A percentile compares a stretch with the other conserved stretches of the same genome.
Conservation (phyloP, 2,797 vertebrate species). For the Cichlasoma orientale region DNA sequence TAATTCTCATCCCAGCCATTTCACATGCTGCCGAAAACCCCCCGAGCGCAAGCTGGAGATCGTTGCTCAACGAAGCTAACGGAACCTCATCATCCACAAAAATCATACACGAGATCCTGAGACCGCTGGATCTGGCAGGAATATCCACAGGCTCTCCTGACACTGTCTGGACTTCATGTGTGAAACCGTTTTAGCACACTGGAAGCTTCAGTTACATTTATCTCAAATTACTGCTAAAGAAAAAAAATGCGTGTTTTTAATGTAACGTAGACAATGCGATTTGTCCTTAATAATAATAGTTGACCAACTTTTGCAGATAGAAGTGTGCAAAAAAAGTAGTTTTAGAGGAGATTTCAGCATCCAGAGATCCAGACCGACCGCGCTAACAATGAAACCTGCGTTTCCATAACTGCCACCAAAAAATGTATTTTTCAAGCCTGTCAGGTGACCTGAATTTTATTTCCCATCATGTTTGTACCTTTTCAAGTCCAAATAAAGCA, state of each 20-base stretch:
- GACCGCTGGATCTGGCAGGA: fast-evolving
- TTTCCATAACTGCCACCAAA: constrained; percentile 13
- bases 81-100: not conserved
- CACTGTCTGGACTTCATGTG: not conserved
- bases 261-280: too few species aligned
- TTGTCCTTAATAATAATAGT: not conserved
- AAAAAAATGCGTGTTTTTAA: not conserved
- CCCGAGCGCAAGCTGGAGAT: not conserved
- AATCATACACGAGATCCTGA: not conserved
- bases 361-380: not conserved
- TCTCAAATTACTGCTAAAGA: not conserved
- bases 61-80: not conserved
- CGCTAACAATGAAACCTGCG: constrained; percentile 37
- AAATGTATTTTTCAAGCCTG: not conserved
- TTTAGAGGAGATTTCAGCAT: too few species aligned
- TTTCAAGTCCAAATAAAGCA: constrained; percentile 13
- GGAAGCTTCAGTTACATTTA: not conserved
- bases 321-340: too few species aligned
- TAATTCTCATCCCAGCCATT: not conserved
- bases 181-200: not conserved
- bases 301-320: too few species aligned
- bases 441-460: constrained; percentile 18
- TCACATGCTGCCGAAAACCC: not conserved
- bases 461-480: constrained; percentile 21
- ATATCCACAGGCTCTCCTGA: not conserved